Evolutionary conservation across 2,888 invertebrate genomes (phyloP).

Genomic region (Oscheius sp.): DNA sequence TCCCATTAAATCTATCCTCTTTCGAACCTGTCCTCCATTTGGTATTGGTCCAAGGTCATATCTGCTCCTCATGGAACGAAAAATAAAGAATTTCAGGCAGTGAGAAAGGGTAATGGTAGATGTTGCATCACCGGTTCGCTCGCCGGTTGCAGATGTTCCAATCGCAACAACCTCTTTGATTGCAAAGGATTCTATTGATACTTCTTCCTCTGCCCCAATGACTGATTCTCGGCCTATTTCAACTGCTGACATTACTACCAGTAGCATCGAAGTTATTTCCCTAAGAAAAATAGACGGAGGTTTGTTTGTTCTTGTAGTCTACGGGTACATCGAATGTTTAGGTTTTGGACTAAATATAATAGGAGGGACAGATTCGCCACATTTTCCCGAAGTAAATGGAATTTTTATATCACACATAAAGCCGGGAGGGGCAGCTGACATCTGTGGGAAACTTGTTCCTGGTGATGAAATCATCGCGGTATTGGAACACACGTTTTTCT

Average conservation of each 20-base stretch:
- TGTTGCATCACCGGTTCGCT: not conserved
- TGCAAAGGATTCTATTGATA: no score
- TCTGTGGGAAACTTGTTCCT: not conserved
- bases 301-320: not conserved
- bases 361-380: conserved; percentile 22
- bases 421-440: conserved; percentile 12
- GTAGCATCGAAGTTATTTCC: conserved; percentile 16
- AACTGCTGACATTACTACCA: not conserved
- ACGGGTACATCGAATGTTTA: not conserved
- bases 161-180: not conserved
- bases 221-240: not conserved
- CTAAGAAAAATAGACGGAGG: conserved; percentile 3
- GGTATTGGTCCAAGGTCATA: no score
- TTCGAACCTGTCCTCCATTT: no score
- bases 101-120: conserved; percentile 4
- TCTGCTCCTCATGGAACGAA: no score
- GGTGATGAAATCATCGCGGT: conserved; percentile 30
- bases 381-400: conserved; percentile 19
- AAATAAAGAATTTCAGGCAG: no score
- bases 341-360: conserved; percentile 22
- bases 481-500: not conserved
- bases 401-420: conserved; percentile 25
- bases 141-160: conserved; percentile 9
- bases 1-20: no score
- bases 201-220: not conserved